phyloP scores from a whole-genome alignment of 30 jellyfish, hydroid and myxozoan species.

The Mastigias papua region DNA sequence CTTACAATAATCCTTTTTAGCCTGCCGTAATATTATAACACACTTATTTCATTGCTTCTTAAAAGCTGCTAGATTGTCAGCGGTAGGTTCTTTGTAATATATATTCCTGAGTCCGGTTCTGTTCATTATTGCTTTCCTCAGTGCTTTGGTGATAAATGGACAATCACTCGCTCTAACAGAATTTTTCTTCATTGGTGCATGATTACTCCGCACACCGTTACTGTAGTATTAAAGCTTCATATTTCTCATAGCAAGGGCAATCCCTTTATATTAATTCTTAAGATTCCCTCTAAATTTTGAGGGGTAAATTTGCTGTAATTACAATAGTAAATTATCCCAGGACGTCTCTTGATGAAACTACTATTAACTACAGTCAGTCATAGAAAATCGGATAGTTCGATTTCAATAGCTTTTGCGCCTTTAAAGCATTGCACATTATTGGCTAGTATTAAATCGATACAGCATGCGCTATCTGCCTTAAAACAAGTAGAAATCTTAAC shows the following conservation, averaged over 20 bases:
- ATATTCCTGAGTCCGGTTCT: too few relatives aligned
- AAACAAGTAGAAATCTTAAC: slow-evolving; percentile 21
- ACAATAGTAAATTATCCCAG: slow-evolving; percentile 27
- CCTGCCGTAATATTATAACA: too few relatives aligned
- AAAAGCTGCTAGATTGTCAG: too few relatives aligned
- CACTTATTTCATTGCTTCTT: too few relatives aligned
- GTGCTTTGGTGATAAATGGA: too few relatives aligned
- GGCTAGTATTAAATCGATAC: slow-evolving; percentile 2
- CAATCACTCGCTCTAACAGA: slow-evolving; percentile 7
- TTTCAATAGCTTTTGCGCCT: slow-evolving; percentile 24
- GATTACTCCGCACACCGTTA: slow-evolving; percentile 25
- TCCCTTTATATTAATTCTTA: not conserved
- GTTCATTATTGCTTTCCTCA: too few relatives aligned
- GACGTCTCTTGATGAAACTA: slow-evolving; percentile 34
- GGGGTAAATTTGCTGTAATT: slow-evolving; percentile 52
- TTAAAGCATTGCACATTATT: not conserved
- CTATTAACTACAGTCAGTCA: slow-evolving; percentile 29
- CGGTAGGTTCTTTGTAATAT: too few relatives aligned
- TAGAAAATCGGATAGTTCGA: slow-evolving; percentile 17
- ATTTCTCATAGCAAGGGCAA: slow-evolving; percentile 28
- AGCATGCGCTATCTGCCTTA: slow-evolving; percentile 1
- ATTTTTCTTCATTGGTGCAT: not conserved
- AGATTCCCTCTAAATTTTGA: slow-evolving; percentile 48
- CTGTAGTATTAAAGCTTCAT: slow-evolving; percentile 18
- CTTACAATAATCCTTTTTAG: not conserved